phyloP scores from a whole-genome alignment of 2,113 vertebrate genomes.

The Echinops telfairi region DNA sequence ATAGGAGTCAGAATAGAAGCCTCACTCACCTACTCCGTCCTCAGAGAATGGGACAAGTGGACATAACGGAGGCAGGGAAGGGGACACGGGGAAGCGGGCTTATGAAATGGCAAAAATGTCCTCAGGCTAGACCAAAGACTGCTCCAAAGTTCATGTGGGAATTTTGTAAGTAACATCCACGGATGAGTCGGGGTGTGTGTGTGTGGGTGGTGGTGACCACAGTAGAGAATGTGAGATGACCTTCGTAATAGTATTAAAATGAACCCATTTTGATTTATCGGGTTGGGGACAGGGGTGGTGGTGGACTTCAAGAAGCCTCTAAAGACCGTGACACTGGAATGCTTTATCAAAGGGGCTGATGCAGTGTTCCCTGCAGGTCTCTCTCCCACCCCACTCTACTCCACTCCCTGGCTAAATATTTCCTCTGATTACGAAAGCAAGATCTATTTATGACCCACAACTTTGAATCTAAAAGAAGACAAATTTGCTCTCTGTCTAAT shows the following conservation, averaged over 20 bases:
- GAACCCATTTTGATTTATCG: neutral
- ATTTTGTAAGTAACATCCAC: too few species aligned
- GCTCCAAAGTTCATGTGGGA: neutral
- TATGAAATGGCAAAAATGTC: neutral
- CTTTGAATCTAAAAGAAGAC: conserved; percentile 54
- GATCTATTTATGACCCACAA: conserved; percentile 12
- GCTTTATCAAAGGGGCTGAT: neutral
- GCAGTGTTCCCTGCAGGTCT: neutral
- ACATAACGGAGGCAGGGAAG: neutral
- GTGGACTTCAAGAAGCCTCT: neutral
- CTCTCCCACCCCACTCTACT: too few species aligned
- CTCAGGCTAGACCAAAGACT: neutral
- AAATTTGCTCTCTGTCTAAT: neutral
- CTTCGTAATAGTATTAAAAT: neutral
- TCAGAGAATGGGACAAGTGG: neutral
- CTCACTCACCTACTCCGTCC: neutral
- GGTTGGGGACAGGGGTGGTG: neutral
- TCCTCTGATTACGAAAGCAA: conserved; percentile 12
- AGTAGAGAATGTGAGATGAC: neutral
- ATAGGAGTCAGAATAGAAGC: neutral
- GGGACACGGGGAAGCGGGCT: neutral
- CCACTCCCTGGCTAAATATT: neutral
- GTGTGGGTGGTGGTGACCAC: neutral
- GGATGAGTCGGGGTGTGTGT: neutral
- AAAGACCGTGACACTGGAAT: neutral